These are phyloP conservation scores for Amphibalanus amphitrite DNA, from an alignment of 1,140 invertebrate species.

Conservation along the genomic window DNA sequence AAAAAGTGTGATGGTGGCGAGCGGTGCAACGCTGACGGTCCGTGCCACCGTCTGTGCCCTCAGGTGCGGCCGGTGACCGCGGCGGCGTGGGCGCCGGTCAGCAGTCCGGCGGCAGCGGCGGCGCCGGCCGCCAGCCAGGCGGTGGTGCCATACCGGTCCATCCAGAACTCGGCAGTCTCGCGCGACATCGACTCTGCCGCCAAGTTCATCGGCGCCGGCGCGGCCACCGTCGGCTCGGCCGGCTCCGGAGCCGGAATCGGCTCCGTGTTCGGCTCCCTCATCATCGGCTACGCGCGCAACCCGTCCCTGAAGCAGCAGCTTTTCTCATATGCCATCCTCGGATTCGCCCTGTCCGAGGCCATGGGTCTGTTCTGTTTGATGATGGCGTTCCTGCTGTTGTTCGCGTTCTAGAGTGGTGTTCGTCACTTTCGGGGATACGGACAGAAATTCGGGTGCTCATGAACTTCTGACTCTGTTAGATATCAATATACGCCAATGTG, in stretches of 20 bases:
- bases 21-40: too few relatives aligned
- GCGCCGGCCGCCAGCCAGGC: too few relatives aligned
- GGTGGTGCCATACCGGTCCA: slow-evolving; percentile 18
- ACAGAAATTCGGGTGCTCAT: too few relatives aligned
- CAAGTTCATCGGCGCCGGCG: slow-evolving; percentile 99
- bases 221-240: slow-evolving; percentile 97
- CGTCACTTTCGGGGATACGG: too few relatives aligned
- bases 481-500: too few relatives aligned
- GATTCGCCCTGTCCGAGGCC: slow-evolving; percentile 98
- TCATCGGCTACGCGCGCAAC: slow-evolving; percentile 96
- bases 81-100: too few relatives aligned
- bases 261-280: slow-evolving; percentile 96
- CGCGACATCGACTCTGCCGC: slow-evolving; percentile 99
- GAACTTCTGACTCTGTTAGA: too few relatives aligned
- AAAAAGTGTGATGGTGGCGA: too few relatives aligned
- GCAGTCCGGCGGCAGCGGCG: too few relatives aligned
- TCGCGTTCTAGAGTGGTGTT: slow-evolving; percentile 69
- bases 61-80: too few relatives aligned
- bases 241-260: slow-evolving; percentile 99
- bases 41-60: too few relatives aligned
- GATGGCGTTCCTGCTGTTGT: slow-evolving; percentile 99
- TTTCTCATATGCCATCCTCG: slow-evolving; percentile 98
- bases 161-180: slow-evolving; percentile 80
- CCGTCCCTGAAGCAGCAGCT: slow-evolving; percentile 95
- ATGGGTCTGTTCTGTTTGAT: slow-evolving; percentile 99